These are phyloP conservation scores for Sebastes wilsoni DNA, from an alignment of 2,797 vertebrate genomes.

Conservation along the genomic window DNA sequence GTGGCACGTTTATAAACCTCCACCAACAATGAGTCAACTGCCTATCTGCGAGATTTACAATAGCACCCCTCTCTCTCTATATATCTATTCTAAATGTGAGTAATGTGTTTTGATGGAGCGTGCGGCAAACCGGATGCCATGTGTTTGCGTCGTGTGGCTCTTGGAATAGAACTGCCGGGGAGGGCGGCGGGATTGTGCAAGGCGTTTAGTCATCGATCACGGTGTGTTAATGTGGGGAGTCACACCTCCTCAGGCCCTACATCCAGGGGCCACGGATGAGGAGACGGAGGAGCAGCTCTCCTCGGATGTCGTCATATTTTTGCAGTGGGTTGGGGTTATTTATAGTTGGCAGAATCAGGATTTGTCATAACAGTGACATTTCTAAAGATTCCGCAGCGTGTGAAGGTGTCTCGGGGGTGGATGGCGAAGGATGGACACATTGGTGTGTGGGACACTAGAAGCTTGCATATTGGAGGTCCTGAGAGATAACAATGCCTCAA, in stretches of 20 bases:
- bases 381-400: slow-evolving; percentile 37
- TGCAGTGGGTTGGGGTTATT: slow-evolving; percentile 44
- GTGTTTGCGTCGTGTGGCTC: slow-evolving; percentile 9
- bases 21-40: slow-evolving; percentile 53
- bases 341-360: slow-evolving; percentile 37
- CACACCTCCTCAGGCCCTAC: slow-evolving; percentile 50
- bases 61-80: slow-evolving; percentile 6
- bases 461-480: not conserved
- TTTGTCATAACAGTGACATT: slow-evolving; percentile 64
- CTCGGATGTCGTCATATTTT: slow-evolving; percentile 27
- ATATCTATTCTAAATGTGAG: slow-evolving; percentile 34
- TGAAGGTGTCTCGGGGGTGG: slow-evolving; percentile 35
- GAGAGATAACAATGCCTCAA: slow-evolving; percentile 9
- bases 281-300: slow-evolving; percentile 5
- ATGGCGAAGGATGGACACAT: slow-evolving; percentile 6
- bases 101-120: slow-evolving; percentile 61
- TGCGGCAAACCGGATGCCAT: slow-evolving; percentile 35
- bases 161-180: slow-evolving; percentile 52
- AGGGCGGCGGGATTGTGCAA: not conserved
- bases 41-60: slow-evolving; percentile 37
- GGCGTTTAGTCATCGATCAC: slow-evolving; percentile 63
- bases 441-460: slow-evolving; percentile 10
- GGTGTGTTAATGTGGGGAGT: slow-evolving; percentile 58
- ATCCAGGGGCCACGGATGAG: slow-evolving; percentile 11
- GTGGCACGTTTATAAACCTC: slow-evolving; percentile 19